Conservation (phyloP, 1,140 invertebrate species). For the Drosophila tsacasi region DNA sequence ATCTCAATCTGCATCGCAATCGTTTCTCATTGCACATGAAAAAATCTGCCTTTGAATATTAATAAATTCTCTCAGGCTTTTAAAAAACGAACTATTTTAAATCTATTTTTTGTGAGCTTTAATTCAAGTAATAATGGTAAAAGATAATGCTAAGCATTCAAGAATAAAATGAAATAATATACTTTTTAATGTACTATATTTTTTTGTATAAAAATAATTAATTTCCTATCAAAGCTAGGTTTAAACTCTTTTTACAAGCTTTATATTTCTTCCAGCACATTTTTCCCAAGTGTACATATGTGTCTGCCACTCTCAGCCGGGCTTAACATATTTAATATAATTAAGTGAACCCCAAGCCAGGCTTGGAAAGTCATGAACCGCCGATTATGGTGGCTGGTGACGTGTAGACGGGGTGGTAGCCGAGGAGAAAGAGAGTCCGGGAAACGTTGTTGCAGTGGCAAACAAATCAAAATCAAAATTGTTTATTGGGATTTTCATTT, state of each 20-base stretch:
- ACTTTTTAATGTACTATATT: no score
- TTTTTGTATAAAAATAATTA: no score
- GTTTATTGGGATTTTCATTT: slow-evolving; percentile 69
- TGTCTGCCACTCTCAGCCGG: slow-evolving; percentile 23
- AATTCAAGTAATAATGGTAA: no score
- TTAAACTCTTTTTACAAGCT: background rate
- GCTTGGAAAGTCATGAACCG: slow-evolving; percentile 49
- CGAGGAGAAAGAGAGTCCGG: slow-evolving; percentile 23
- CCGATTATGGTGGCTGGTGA: slow-evolving; percentile 26
- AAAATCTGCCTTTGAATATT: background rate
- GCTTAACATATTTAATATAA: slow-evolving; percentile 65
- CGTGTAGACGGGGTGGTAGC: background rate
- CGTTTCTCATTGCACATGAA: slow-evolving; percentile 11
- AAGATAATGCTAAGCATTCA: no score
- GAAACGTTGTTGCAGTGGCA: slow-evolving; percentile 37
- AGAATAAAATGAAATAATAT: no score
- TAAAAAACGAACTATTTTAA: no score
- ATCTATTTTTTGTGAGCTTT: no score
- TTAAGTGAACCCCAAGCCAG: slow-evolving; percentile 57
- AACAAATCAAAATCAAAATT: slow-evolving; percentile 59
- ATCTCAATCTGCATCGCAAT: slow-evolving; percentile 42
- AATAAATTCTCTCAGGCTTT: background rate
- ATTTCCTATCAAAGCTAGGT: background rate
- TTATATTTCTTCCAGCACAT: background rate
- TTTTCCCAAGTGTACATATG: slow-evolving; percentile 10